These are phyloP conservation scores for Heliconius hortense DNA, from an alignment of 2,888 invertebrate species.

Conservation along the genomic window DNA sequence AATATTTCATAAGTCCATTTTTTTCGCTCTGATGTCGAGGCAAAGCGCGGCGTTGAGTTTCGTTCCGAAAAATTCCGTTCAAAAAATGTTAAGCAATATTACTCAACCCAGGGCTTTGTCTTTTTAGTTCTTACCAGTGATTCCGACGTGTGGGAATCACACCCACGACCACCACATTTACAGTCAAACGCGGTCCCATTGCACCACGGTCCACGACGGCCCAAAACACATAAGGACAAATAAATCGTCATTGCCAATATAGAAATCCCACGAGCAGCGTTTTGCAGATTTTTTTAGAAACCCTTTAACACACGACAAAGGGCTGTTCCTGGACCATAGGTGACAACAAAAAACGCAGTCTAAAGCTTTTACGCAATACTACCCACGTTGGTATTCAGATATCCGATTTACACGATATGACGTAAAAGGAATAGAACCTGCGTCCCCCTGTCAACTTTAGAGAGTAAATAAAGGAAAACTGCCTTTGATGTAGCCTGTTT, in stretches of 20 bases:
- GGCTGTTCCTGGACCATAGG: neutral
- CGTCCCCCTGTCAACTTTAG: neutral
- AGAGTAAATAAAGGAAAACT: neutral
- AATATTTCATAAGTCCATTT: too few species aligned
- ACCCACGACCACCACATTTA: neutral
- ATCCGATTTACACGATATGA: neutral
- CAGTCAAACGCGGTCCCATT: neutral
- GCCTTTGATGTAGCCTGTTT: too few species aligned
- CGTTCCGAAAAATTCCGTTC: too few species aligned
- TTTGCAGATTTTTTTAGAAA: neutral
- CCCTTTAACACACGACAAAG: neutral
- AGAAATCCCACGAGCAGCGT: neutral
- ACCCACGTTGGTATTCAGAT: neutral
- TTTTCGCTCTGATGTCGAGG: too few species aligned
- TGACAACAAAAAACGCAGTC: neutral
- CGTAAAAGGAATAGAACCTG: slow-evolving; percentile 1
- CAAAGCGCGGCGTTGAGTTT: too few species aligned
- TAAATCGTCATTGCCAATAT: neutral
- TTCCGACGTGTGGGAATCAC: neutral
- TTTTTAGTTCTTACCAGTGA: neutral
- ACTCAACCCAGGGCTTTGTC: neutral
- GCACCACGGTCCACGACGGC: neutral
- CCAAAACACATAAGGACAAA: neutral
- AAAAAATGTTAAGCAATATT: neutral
- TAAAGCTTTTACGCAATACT: neutral